Evolutionary conservation across 1,140 invertebrate species (phyloP).

Genomic region (Megalopta genalis): DNA sequence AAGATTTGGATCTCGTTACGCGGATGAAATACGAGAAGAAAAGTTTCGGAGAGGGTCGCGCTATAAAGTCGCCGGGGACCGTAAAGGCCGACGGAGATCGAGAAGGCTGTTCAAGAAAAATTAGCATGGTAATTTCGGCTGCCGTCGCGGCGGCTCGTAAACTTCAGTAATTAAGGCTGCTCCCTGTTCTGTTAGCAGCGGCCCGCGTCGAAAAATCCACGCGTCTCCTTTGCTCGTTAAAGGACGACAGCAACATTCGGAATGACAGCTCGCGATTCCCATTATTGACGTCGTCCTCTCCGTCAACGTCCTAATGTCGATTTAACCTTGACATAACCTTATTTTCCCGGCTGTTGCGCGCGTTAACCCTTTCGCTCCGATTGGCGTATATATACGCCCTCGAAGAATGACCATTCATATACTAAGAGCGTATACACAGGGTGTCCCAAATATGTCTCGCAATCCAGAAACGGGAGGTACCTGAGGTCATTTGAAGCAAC

Average conservation of each 20-base stretch:
- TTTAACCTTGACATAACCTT: too few species aligned
- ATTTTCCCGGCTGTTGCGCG: constrained; percentile 13
- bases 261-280: constrained; percentile 14
- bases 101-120: constrained; percentile 57
- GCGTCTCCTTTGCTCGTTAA: constrained; percentile 3
- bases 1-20: constrained; percentile 31
- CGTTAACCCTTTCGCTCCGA: too few species aligned
- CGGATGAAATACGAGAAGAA: constrained; percentile 33
- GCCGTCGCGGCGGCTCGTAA: constrained; percentile 64
- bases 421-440: too few species aligned
- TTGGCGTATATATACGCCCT: too few species aligned
- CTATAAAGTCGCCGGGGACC: constrained; percentile 54
- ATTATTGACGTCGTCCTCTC: too few species aligned
- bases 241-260: constrained; percentile 8
- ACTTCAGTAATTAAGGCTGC: constrained; percentile 72
- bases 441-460: too few species aligned
- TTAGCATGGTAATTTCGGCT: constrained; percentile 75
- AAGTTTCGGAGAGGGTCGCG: constrained; percentile 29
- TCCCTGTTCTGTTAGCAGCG: constrained; percentile 30
- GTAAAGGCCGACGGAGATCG: constrained; percentile 52
- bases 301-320: too few species aligned
- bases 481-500: too few species aligned
- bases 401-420: too few species aligned
- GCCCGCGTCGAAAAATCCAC: constrained; percentile 17
- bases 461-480: too few species aligned